Evolutionary conservation across 2,888 invertebrate genomes (phyloP).

Genomic region (Sminthurides aquaticus): DNA sequence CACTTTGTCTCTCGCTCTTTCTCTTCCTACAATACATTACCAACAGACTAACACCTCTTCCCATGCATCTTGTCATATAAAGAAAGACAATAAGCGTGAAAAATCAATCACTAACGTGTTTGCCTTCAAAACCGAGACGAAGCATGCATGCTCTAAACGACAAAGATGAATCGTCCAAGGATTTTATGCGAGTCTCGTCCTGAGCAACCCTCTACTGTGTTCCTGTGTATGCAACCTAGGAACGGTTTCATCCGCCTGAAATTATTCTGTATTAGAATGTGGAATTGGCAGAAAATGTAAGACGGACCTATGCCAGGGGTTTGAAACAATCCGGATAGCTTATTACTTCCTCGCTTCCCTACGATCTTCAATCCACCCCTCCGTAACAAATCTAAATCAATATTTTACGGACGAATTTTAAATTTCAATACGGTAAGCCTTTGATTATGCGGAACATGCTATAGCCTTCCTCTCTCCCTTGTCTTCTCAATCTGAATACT

Average conservation of each 20-base stretch:
- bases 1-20: too few species aligned
- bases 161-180: background rate
- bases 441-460: background rate
- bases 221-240: too few species aligned
- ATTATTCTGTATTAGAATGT: background rate
- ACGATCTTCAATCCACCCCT: too few species aligned
- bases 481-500: background rate
- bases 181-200: background rate
- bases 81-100: background rate
- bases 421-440: background rate
- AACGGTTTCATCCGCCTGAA: too few species aligned
- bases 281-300: background rate
- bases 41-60: too few species aligned
- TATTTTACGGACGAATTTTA: background rate
- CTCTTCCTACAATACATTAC: too few species aligned
- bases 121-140: too few species aligned
- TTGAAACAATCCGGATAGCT: too few species aligned
- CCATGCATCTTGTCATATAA: too few species aligned
- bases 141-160: too few species aligned
- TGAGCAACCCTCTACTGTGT: too few species aligned
- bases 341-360: background rate
- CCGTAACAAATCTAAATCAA: background rate
- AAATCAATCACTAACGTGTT: background rate
- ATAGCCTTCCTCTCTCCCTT: background rate
- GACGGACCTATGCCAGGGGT: background rate